phyloP scores from a whole-genome alignment of 2,113 vertebrate species.

The Ancistrus triradiatus region DNA sequence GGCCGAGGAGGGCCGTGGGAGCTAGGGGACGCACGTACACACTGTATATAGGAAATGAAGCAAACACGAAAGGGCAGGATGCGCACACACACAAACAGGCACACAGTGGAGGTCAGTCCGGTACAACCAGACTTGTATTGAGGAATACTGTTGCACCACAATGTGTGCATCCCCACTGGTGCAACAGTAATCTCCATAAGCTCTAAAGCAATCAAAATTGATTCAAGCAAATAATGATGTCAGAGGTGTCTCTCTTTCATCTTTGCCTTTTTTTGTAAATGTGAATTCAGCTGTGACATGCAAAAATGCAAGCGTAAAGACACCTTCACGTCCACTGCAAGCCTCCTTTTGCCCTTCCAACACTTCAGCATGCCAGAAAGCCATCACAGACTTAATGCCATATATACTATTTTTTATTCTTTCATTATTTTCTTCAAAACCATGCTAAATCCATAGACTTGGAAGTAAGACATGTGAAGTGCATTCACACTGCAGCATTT shows the following conservation, averaged over 20 bases:
- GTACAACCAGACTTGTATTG: background rate
- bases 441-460: no score
- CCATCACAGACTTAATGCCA: background rate
- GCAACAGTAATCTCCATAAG: slow-evolving; percentile 17
- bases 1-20: slow-evolving; percentile 78
- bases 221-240: slow-evolving; percentile 44
- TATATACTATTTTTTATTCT: background rate
- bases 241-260: slow-evolving; percentile 28
- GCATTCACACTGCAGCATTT: no score
- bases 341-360: background rate
- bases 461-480: no score
- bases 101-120: slow-evolving; percentile 16
- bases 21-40: slow-evolving; percentile 49
- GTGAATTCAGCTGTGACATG: slow-evolving; percentile 27
- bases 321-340: slow-evolving; percentile 15
- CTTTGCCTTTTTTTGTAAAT: slow-evolving; percentile 25
- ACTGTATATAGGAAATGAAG: background rate
- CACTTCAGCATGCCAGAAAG: slow-evolving; percentile 27
- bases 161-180: background rate
- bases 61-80: background rate
- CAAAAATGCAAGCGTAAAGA: slow-evolving; percentile 37
- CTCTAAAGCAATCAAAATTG: slow-evolving; percentile 26
- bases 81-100: slow-evolving; percentile 15
- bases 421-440: background rate
- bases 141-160: slow-evolving; percentile 12